Evolutionary conservation across 1,140 invertebrate genomes (phyloP).

Genomic region (Zaprionus taronus): DNA sequence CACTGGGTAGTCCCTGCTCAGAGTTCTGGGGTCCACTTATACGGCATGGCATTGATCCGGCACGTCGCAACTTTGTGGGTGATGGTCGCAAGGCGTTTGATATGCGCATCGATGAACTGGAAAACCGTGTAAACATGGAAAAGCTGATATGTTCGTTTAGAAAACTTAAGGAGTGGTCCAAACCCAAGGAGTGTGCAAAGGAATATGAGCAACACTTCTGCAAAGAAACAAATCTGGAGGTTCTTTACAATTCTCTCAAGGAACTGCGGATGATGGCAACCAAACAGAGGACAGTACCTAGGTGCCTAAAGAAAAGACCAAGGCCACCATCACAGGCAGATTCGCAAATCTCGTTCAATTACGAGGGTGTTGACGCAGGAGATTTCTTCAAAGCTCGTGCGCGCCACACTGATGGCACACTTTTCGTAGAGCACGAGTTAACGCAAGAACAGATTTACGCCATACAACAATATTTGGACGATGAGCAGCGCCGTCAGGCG

Average conservation of each 20-base stretch:
- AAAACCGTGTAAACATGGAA: slow-evolving; percentile 55
- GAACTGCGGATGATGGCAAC: slow-evolving; percentile 36
- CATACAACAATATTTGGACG: background rate
- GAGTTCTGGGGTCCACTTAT: slow-evolving; percentile 86
- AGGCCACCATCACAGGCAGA: background rate
- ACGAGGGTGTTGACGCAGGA: background rate
- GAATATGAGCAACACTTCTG: slow-evolving; percentile 80
- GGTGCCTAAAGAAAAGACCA: slow-evolving; percentile 47
- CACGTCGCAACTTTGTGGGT: slow-evolving; percentile 80
- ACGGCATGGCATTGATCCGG: slow-evolving; percentile 85
- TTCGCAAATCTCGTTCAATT: background rate
- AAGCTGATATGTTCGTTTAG: slow-evolving; percentile 67
- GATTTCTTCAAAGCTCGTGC: slow-evolving; percentile 18
- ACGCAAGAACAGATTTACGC: slow-evolving; percentile 13
- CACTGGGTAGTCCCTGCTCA: slow-evolving; percentile 85
- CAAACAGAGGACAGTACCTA: slow-evolving; percentile 50
- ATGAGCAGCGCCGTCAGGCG: background rate
- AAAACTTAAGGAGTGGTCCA: slow-evolving; percentile 73
- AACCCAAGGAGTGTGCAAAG: slow-evolving; percentile 65
- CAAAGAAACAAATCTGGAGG: slow-evolving; percentile 68
- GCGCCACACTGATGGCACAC: background rate
- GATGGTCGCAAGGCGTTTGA: slow-evolving; percentile 65
- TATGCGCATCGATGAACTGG: slow-evolving; percentile 75
- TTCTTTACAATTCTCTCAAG: slow-evolving; percentile 67
- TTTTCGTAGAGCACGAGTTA: background rate